phyloP scores from a whole-genome alignment of 1,140 invertebrate species.

The Drosophila murphyi region DNA sequence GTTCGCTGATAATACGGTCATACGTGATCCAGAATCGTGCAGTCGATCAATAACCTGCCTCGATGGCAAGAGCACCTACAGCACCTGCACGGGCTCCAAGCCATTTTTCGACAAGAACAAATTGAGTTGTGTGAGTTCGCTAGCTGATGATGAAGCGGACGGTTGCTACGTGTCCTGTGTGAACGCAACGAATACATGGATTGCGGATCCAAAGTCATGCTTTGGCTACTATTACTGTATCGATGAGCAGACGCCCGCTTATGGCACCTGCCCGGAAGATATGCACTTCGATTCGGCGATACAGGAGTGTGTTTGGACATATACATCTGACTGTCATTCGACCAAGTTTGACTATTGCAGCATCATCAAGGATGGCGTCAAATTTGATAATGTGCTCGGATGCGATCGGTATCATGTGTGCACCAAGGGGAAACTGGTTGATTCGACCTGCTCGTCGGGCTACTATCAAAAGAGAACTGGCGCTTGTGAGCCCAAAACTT shows the following conservation, averaged over 20 bases:
- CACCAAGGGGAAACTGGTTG: conserved; percentile 37
- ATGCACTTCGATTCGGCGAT: conserved; percentile 64
- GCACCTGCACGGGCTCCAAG: conserved; percentile 45
- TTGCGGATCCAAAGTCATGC: conserved; percentile 69
- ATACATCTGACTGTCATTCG: conserved; percentile 46
- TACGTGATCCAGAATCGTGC: conserved; percentile 69
- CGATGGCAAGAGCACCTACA: conserved; percentile 38
- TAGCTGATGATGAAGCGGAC: conserved; percentile 5
- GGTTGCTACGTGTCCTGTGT: conserved; percentile 53
- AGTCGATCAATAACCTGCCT: conserved; percentile 63
- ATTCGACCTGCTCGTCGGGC: conserved; percentile 33
- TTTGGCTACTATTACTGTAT: conserved; percentile 68
- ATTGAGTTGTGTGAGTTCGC: conserved; percentile 49
- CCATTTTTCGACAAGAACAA: conserved; percentile 66
- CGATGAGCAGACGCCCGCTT: conserved; percentile 30
- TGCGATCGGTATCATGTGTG: conserved; percentile 65
- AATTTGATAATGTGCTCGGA: conserved; percentile 51
- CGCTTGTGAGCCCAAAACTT: conserved; percentile 46
- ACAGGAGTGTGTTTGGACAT: conserved; percentile 49
- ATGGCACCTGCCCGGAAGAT: conserved; percentile 50
- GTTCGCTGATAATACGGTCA: conserved; percentile 56
- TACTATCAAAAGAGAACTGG: conserved; percentile 65
- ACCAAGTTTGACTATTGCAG: conserved; percentile 63
- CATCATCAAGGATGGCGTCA: conserved; percentile 59
- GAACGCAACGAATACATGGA: conserved; percentile 23